Percentiles rank a stretch among this genome's conserved stretches.
phyloP scores from a whole-genome alignment of 1,140 invertebrate species.

The Drosophila ironensis region DNA sequence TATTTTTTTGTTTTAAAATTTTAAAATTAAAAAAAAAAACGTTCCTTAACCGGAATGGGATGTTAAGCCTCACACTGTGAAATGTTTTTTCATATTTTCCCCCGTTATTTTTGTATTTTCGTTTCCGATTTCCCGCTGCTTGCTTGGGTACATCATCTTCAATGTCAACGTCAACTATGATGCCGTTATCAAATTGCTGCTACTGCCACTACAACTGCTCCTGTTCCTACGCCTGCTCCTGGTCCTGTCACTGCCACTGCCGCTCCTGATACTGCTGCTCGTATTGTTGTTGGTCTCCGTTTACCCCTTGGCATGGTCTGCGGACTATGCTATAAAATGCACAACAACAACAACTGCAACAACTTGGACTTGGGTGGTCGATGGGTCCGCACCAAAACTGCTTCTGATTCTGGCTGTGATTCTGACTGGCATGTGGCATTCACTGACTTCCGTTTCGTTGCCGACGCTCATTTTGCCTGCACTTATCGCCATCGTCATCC shows the following conservation, averaged over 20 bases:
- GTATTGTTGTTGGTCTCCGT: not conserved
- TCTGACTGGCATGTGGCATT: conserved; percentile 77
- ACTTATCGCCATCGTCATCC: conserved; percentile 62
- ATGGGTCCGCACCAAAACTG: conserved; percentile 43
- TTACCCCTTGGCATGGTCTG: conserved; percentile 14
- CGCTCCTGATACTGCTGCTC: not conserved
- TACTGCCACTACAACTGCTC: no score
- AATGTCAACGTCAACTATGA: conserved; percentile 68
- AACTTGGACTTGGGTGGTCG: conserved; percentile 48
- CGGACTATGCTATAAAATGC: conserved; percentile 60
- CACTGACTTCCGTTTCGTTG: conserved; percentile 69
- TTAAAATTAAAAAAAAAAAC: not conserved
- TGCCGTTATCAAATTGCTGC: conserved; percentile 67
- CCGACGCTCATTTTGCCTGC: conserved; percentile 73
- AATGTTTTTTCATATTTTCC: conserved; percentile 44
- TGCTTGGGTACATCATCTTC: conserved; percentile 50
- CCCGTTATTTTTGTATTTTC: conserved; percentile 28
- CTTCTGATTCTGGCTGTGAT: conserved; percentile 56
- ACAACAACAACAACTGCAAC: conserved; percentile 59
- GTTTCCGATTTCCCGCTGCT: conserved; percentile 37
- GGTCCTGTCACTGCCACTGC: not conserved
- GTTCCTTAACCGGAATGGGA: not conserved
- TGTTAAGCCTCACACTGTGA: conserved; percentile 13
- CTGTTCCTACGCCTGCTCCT: no score
- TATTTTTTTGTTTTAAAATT: no score